Evolutionary conservation across 2,113 vertebrate genomes (phyloP).

Genomic region (Psettodes erumei): DNA sequence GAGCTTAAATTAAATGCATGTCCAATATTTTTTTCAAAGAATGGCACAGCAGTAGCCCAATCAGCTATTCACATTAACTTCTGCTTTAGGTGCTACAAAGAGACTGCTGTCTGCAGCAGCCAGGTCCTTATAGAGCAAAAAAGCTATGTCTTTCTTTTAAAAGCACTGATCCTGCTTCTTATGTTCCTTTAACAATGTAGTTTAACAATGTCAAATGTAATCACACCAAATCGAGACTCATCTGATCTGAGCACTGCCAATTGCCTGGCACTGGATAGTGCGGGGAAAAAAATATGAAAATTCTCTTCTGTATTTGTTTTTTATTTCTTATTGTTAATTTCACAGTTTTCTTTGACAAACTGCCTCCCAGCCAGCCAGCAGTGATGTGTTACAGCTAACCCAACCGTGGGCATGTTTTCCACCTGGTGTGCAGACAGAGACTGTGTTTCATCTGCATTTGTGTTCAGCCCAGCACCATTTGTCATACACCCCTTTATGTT

Average conservation of each 20-base stretch:
- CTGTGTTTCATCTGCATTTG: conserved; percentile 49
- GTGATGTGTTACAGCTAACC: background rate
- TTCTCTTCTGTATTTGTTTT: conserved; percentile 11
- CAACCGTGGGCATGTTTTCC: conserved; percentile 45
- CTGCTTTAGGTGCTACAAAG: conserved; percentile 70
- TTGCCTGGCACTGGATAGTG: conserved; percentile 5
- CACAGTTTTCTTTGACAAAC: conserved; percentile 23
- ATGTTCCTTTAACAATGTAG: conserved; percentile 37
- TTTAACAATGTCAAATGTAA: conserved; percentile 32
- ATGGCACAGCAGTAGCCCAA: conserved; percentile 51
- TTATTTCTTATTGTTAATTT: conserved; percentile 39
- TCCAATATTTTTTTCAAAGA: conserved; percentile 71
- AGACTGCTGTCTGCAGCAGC: conserved; percentile 60
- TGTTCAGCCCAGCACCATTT: conserved; percentile 46
- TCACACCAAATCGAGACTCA: conserved; percentile 26
- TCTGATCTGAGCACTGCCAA: conserved; percentile 8
- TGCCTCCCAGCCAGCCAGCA: conserved; percentile 9
- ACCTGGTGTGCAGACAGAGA: conserved; percentile 37
- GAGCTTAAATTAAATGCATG: conserved; percentile 69
- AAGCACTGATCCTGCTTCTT: conserved; percentile 21
- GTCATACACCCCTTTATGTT: conserved; percentile 13
- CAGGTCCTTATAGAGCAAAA: conserved; percentile 39
- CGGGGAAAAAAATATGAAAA: background rate
- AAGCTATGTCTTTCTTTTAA: background rate
- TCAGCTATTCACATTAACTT: conserved; percentile 68